Evolutionary conservation across 2,797 vertebrate genomes (phyloP).

Genomic region (Gymnothorax javanicus): DNA sequence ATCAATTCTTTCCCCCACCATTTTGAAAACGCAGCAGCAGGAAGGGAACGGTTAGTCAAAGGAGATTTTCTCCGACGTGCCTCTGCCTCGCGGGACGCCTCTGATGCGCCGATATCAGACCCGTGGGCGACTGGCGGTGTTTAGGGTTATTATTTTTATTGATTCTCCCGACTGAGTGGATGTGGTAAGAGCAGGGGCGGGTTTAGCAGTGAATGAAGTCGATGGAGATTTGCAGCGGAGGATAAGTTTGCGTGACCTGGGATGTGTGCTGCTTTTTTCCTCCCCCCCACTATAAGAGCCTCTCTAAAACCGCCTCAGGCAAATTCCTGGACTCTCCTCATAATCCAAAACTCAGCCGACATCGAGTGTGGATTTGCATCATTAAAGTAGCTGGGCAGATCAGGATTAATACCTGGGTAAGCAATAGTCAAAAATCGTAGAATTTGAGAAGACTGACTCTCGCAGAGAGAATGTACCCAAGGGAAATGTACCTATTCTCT

Average conservation of each 20-base stretch:
- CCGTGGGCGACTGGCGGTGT: not conserved
- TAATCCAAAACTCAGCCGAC: not conserved
- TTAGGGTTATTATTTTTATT: constrained; percentile 21
- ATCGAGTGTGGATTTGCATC: not conserved
- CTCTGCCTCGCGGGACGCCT: not conserved
- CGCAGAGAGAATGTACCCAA: not conserved
- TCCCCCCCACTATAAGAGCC: not conserved
- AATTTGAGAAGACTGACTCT: not conserved
- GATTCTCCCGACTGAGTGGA: constrained; percentile 63
- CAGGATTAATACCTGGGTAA: not conserved
- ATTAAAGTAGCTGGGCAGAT: not conserved
- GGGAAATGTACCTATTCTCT: not conserved
- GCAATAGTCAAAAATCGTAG: not conserved
- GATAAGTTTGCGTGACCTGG: not conserved
- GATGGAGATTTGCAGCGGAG: not conserved
- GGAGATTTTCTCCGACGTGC: constrained; percentile 4
- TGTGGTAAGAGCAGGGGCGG: constrained; percentile 69
- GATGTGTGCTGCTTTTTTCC: not conserved
- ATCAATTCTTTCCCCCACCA: constrained; percentile 12
- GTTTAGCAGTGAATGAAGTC: constrained; percentile 65
- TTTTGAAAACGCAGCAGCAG: constrained; percentile 7
- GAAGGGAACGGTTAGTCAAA: constrained; percentile 8
- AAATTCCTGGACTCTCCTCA: not conserved
- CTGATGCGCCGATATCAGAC: constrained; percentile 5
- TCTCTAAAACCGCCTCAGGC: not conserved